These are phyloP conservation scores for Scaptomyza pallida DNA, from an alignment of 1,140 invertebrate species.

Conservation along the genomic window DNA sequence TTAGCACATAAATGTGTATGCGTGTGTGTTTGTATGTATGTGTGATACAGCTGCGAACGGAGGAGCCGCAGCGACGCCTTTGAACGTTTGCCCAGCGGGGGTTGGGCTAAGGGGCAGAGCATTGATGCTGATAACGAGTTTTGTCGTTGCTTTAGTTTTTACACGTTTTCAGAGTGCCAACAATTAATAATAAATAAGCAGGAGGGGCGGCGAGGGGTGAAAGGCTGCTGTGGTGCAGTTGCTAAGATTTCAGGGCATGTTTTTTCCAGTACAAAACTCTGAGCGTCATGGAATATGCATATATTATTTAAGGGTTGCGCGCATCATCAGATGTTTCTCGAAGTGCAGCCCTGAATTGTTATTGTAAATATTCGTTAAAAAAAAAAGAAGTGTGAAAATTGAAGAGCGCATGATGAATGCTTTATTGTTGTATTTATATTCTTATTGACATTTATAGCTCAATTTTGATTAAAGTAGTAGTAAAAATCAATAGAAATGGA, in stretches of 20 bases:
- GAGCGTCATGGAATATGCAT: not conserved
- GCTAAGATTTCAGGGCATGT: not conserved
- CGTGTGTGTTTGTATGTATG: not conserved
- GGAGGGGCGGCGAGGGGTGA: not conserved
- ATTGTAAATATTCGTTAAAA: too few relatives aligned
- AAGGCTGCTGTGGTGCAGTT: too few relatives aligned
- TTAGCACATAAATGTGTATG: not conserved
- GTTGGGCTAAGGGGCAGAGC: not conserved
- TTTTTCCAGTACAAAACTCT: not conserved
- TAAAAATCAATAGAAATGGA: not conserved
- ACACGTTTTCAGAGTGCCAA: not conserved
- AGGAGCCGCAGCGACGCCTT: conserved; percentile 16
- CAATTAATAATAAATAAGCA: not conserved
- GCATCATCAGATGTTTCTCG: too few relatives aligned
- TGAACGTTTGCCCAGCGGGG: conserved; percentile 6
- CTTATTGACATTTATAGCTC: not conserved
- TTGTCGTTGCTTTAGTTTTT: conserved; percentile 7
- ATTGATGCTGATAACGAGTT: conserved; percentile 39
- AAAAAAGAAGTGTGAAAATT: too few relatives aligned
- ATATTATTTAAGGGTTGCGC: too few relatives aligned
- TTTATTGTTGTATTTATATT: not conserved
- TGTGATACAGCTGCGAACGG: conserved; percentile 9
- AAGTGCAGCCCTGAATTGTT: conserved; percentile 1
- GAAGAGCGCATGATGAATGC: not conserved
- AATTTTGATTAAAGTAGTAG: too few relatives aligned